phyloP scores from a whole-genome alignment of 1,140 invertebrate genomes.

The Sycophaga agraensis region DNA sequence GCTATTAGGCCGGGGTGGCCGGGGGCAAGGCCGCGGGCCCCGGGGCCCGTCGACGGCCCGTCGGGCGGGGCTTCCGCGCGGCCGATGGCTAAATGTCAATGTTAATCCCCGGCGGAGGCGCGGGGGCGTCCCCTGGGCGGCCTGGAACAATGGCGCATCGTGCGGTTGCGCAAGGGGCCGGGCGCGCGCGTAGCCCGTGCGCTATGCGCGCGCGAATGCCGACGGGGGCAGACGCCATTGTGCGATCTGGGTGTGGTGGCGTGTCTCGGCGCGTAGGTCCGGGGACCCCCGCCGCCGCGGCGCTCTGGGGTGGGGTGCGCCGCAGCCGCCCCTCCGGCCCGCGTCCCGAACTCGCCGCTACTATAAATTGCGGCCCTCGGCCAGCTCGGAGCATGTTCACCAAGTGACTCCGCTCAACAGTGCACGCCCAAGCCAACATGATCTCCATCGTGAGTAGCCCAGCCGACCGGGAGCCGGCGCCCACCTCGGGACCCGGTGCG shows the following conservation, averaged over 20 bases:
- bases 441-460: constrained; percentile 33
- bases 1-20: too few relatives aligned
- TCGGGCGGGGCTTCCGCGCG: not conserved
- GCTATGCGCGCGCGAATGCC: constrained; percentile 4
- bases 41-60: too few relatives aligned
- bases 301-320: constrained; percentile 43
- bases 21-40: too few relatives aligned
- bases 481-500: too few relatives aligned
- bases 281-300: not conserved
- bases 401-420: constrained; percentile 30
- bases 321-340: constrained; percentile 21
- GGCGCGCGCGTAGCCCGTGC: not conserved
- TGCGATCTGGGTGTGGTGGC: constrained; percentile 41
- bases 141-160: constrained; percentile 9
- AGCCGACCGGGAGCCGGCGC: not conserved
- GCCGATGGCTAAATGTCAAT: constrained; percentile 29
- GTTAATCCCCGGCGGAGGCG: constrained; percentile 16
- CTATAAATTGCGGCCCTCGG: constrained; percentile 55
- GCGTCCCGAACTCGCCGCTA: constrained; percentile 30
- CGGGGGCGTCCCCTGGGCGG: not conserved
- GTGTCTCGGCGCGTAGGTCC: not conserved
- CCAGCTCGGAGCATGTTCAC: constrained; percentile 41
- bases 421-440: constrained; percentile 25
- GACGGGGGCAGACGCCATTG: not conserved
- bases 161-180: not conserved